A percentile compares a stretch with the other conserved stretches of the same genome.
Conservation (phyloP, 2,113 vertebrate genomes). For the Illadopsis cleaveri region DNA sequence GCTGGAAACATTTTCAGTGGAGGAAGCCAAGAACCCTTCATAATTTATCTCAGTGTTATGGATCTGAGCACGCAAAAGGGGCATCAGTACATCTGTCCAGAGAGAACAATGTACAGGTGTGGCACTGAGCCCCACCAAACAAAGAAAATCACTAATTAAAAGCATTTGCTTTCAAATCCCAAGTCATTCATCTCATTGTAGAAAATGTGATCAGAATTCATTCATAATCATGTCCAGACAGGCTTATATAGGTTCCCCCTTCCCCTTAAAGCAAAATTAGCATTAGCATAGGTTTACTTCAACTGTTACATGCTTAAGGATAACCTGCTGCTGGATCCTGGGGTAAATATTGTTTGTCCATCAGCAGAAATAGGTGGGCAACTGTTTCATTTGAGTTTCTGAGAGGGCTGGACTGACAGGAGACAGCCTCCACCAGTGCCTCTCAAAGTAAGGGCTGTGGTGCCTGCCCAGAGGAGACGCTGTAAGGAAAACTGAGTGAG, state of each 20-base stretch:
- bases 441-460: rapidly evolving
- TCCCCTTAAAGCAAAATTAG: slow-evolving; percentile 14
- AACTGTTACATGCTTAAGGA: background rate
- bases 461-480: background rate
- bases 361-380: background rate
- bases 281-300: background rate
- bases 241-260: background rate
- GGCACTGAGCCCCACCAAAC: slow-evolving; percentile 26
- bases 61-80: slow-evolving; percentile 67
- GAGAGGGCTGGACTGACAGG: background rate
- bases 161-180: slow-evolving; percentile 46
- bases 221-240: slow-evolving; percentile 64
- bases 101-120: slow-evolving; percentile 65
- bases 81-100: slow-evolving; percentile 63
- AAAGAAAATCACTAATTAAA: slow-evolving; percentile 40
- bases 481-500: background rate
- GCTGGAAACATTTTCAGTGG: slow-evolving; percentile 76
- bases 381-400: background rate
- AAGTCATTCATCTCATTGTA: slow-evolving; percentile 57
- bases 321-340: background rate
- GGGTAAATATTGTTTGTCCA: background rate
- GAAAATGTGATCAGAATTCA: slow-evolving; percentile 63
- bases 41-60: slow-evolving; percentile 77
- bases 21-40: slow-evolving; percentile 74
- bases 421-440: background rate